Percentiles rank a stretch among this genome's conserved stretches.
phyloP scores from a whole-genome alignment of 2,797 vertebrate genomes.

The Hirundo rustica region DNA sequence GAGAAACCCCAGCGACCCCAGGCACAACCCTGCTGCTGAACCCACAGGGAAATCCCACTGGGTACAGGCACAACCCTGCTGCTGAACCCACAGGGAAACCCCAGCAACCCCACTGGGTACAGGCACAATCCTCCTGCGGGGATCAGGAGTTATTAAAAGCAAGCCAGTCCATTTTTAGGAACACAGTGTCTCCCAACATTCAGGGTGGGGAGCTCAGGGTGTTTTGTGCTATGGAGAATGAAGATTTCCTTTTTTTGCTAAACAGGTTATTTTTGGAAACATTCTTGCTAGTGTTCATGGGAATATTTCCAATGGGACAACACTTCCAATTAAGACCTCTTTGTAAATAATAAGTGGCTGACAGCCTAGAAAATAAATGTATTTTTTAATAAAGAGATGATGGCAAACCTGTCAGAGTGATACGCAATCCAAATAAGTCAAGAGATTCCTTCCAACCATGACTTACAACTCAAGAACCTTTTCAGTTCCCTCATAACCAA shows the following conservation, averaged over 20 bases:
- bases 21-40: background rate
- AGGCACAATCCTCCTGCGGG: background rate
- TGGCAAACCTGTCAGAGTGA: background rate
- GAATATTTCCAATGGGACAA: constrained; percentile 1
- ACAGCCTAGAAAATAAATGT: background rate
- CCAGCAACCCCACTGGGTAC: too few species aligned
- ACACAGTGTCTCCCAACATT: background rate
- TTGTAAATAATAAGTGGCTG: background rate
- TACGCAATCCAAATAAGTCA: background rate
- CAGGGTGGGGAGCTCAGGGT: background rate
- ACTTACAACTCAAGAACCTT: background rate
- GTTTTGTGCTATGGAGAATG: background rate
- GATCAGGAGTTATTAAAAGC: background rate
- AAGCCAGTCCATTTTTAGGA: background rate
- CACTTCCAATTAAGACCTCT: constrained; percentile 24
- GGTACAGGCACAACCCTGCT: too few species aligned
- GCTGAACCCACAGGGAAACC: background rate
- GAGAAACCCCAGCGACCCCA: background rate
- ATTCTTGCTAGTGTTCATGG: background rate
- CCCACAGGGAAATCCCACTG: background rate
- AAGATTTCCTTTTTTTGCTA: background rate
- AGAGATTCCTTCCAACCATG: background rate
- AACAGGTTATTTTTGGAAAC: constrained; percentile 30
- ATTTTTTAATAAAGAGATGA: background rate
- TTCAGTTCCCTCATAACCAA: background rate